Base-by-base conservation (phyloP, 2,797 vertebrate genomes). In the Falco rusticolus region DNA sequence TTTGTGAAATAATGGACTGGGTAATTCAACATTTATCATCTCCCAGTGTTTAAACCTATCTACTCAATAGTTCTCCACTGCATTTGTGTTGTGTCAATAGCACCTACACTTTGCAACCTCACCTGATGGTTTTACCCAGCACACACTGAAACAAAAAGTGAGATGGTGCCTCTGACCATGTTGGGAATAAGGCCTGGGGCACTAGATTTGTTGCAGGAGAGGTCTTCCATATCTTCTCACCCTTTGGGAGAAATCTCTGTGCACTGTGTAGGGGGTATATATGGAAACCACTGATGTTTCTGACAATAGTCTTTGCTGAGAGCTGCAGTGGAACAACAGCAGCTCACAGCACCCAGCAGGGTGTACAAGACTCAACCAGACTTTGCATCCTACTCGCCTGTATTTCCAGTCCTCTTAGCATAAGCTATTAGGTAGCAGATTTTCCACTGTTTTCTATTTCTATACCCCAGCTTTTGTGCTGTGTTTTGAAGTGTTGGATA, bases 401-500 rank as follows among this genome's bases (percentile, higher is more conserved):
- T 11, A 9, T 68, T 76, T 63, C 50, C n/a, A 53, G 8, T 54
- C 22, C 20, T 56, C 37, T 72, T 48, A 79, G 33, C 19, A 45
- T 53, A 71, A 78, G 13, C n/a, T 65, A 41, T 56, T 37, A 59
- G 21, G 72, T 57, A 87, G 50, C 2, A 7, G 57, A 65, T 94
- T 90, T 92, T 81, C 57, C 84, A 71, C 45, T 41, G 11, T 51
- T 91, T 90, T 84, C 64, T 90, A 16, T 92, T 94, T 81, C 74
- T 69, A 28, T 56, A 51, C 5, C 22, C 6, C 24, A 53, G 7
- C 10, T 63, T 90, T 66, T 88, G 29, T 71, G 41, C 48, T 51
- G 19, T 61, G 47, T 43, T 80, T 66, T 74, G 48, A 18, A 89
- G 47, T 12, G 45, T 4, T 71, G 41, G 28, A 28, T 60, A 68